A percentile compares a stretch with the other conserved stretches of the same genome.
Evolutionary conservation across 2,797 vertebrate species (phyloP).

Genomic region (Betta splendens): DNA sequence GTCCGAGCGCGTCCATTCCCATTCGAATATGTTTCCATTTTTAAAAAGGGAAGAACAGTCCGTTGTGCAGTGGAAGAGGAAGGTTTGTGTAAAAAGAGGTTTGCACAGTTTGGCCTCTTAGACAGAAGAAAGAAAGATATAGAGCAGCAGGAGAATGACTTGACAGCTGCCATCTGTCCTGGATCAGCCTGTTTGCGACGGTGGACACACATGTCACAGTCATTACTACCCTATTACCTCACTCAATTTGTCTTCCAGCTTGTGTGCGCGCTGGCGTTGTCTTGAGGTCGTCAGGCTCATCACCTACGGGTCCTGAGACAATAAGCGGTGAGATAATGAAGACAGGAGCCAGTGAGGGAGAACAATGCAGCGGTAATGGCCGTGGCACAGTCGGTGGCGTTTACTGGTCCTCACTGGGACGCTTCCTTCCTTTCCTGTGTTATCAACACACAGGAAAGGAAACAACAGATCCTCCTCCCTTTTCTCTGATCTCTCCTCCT

Average conservation of each 20-base stretch:
- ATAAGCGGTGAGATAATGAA: constrained; percentile 69
- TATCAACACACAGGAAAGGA: constrained; percentile 67
- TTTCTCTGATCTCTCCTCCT: constrained; percentile 7
- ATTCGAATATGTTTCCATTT: no score
- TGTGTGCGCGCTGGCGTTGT: constrained; percentile 29
- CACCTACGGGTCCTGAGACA: constrained; percentile 65
- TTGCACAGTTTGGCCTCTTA: not conserved
- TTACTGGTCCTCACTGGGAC: constrained; percentile 42
- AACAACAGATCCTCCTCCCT: constrained; percentile 44
- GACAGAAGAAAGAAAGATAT: constrained; percentile 30
- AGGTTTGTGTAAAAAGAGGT: constrained; percentile 20
- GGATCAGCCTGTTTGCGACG: constrained; percentile 46
- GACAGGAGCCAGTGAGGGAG: constrained; percentile 37
- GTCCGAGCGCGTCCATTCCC: no score
- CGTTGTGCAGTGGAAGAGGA: not conserved
- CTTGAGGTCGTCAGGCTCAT: constrained; percentile 52
- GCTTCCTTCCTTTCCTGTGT: constrained; percentile 61
- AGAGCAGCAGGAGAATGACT: constrained; percentile 40
- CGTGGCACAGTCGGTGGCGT: constrained; percentile 43
- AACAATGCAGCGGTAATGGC: constrained; percentile 60
- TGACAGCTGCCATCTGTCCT: constrained; percentile 59
- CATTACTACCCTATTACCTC: constrained; percentile 39
- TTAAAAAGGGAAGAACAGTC: no score
- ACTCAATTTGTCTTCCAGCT: constrained; percentile 26
- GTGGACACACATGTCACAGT: constrained; percentile 32